Evolutionary conservation across 2,888 invertebrate species (phyloP).

Genomic region (Chaitophorus viminalis): DNA sequence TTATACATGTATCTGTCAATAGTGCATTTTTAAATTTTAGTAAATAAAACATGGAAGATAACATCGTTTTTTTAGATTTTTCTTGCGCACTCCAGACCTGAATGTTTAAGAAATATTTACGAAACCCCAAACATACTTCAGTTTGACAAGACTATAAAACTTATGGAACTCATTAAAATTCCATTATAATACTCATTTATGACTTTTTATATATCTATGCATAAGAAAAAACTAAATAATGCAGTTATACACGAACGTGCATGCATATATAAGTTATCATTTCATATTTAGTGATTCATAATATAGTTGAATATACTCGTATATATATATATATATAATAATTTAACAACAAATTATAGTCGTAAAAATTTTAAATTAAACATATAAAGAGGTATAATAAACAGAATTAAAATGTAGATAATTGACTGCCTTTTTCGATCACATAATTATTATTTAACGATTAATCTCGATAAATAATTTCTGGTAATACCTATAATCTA

Average conservation of each 20-base stretch:
- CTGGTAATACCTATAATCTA: background rate
- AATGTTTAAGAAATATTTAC: background rate
- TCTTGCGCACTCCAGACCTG: background rate
- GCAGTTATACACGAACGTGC: background rate
- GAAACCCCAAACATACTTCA: background rate
- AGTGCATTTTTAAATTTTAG: conserved; percentile 18
- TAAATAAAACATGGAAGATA: conserved; percentile 22
- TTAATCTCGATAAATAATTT: no score
- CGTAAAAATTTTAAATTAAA: background rate
- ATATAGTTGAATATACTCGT: background rate
- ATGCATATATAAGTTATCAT: background rate
- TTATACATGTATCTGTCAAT: background rate
- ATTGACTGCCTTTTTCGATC: background rate
- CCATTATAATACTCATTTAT: background rate
- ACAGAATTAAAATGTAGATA: background rate
- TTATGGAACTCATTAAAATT: background rate
- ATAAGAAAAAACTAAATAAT: conserved; percentile 18
- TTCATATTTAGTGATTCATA: background rate
- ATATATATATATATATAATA: background rate
- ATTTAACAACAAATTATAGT: background rate
- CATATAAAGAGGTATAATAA: background rate
- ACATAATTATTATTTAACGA: background rate
- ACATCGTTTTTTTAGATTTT: conserved; percentile 5
- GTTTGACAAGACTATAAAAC: background rate
- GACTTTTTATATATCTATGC: background rate